Conservation (phyloP, 2,797 vertebrate genomes). For the Acropternis orthonyx region DNA sequence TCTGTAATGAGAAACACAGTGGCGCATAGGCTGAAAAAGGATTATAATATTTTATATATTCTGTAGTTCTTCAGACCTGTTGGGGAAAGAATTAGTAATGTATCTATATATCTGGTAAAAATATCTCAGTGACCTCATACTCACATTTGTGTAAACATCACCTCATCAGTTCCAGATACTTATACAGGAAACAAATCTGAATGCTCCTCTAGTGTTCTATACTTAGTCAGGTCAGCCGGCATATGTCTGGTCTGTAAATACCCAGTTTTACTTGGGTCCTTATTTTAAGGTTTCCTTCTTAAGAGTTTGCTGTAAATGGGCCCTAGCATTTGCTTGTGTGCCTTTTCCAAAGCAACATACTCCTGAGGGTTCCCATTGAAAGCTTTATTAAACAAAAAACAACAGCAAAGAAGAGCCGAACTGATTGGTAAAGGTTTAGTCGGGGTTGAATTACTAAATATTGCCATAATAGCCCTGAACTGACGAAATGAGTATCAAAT, state of each 20-base stretch:
- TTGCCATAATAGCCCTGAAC: conserved; percentile 51
- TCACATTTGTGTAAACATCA: conserved; percentile 81
- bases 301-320: conserved; percentile 42
- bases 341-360: not conserved
- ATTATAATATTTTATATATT: conserved; percentile 45
- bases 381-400: conserved; percentile 46
- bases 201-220: conserved; percentile 78
- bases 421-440: conserved; percentile 24
- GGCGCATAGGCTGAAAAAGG: not conserved
- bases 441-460: conserved; percentile 59
- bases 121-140: conserved; percentile 82
- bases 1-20: conserved; percentile 46
- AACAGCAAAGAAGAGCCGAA: conserved; percentile 27
- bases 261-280: conserved; percentile 74
- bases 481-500: conserved; percentile 61
- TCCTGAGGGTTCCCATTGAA: conserved; percentile 42
- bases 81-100: conserved; percentile 76
- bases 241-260: conserved; percentile 81
- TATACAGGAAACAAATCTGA: conserved; percentile 81
- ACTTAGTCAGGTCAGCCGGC: conserved; percentile 79
- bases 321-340: conserved; percentile 13
- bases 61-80: conserved; percentile 70
- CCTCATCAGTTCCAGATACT: conserved; percentile 79
- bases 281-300: conserved; percentile 76
- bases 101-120: conserved; percentile 81